A percentile compares a stretch with the other conserved stretches of the same genome.
These are phyloP conservation scores for Mythimna lalbum DNA, from an alignment of 2,888 invertebrate genomes.

Conservation along the genomic window DNA sequence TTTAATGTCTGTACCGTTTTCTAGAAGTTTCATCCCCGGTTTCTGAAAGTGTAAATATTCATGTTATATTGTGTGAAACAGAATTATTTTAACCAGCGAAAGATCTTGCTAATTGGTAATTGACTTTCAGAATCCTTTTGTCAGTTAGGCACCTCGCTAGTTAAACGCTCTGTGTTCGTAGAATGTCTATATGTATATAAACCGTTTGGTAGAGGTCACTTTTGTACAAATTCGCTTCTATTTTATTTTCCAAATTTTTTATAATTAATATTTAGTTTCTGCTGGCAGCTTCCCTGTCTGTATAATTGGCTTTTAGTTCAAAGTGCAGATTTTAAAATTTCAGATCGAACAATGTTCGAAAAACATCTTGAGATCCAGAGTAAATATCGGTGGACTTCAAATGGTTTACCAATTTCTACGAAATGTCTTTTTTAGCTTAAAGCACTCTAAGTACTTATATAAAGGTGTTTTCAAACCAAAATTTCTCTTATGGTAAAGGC, in stretches of 20 bases:
- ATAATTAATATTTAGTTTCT: constrained; percentile 17
- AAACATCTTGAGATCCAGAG: constrained; percentile 5
- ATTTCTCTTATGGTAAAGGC: neutral
- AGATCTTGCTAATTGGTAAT: neutral
- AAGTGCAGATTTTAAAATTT: constrained; percentile 46
- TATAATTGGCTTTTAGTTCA: constrained; percentile 24
- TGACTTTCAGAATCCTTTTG: constrained; percentile 13
- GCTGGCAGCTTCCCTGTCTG: constrained; percentile 19
- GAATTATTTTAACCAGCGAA: neutral
- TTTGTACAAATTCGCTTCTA: constrained; percentile 48
- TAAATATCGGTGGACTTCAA: neutral
- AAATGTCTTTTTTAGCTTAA: neutral
- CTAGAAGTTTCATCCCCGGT: neutral
- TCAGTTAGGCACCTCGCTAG: constrained; percentile 13
- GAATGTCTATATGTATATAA: constrained; percentile 41
- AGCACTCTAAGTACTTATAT: too few relatives aligned
- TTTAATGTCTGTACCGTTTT: constrained; percentile 14
- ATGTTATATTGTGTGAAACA: neutral
- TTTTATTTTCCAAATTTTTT: constrained; percentile 32
- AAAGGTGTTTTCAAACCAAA: neutral
- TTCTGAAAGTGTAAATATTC: neutral
- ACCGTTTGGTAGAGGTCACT: constrained; percentile 57
- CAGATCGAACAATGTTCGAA: constrained; percentile 25
- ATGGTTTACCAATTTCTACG: constrained; percentile 19
- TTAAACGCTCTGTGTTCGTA: constrained; percentile 38